Evolutionary conservation across 1,140 invertebrate species (phyloP), one percentile per base, ranked within the genome.

Genomic region (Trichomalopsis sarcophagae): DNA sequence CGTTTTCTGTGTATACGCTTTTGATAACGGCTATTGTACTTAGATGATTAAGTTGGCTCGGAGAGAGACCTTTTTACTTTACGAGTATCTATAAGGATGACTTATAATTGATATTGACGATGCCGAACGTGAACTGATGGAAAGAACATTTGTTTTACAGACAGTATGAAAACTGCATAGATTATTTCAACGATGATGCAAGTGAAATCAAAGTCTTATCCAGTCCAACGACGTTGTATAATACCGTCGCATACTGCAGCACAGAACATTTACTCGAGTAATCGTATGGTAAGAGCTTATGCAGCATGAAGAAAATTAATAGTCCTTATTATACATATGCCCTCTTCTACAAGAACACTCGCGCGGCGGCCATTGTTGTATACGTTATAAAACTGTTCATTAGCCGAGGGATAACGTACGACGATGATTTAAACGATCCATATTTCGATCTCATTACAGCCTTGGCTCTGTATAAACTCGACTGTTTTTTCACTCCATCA

Each of bases 391-490:
- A 82, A 82, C 14, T 74, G 14, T 50, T 74, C 27, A 74, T 82
- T 82, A 73, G 40, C 21, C 21, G 71, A 30, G 23, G 47, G 9
- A 5, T 17, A 62, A 62, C 17, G 55, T 73, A 81, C 7, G 21
- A 73, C 2, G 68, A 47, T 55, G 44, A 73, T 82, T n/a, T 17
- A 30, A 74, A 81, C 74, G 47, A 82, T 73, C 44, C 69, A 62
- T 74, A 82, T 73, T 81, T 82, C n/a, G 47, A 82, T 62, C 44
- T 82, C 69, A 47, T 82, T 82, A 81, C 40, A 62, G 69, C 47
- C 55, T 74, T 82, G 80, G 27, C 13, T 74, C 27, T 50, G 17
- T 73, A 6, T 44, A n/a, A 23, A 69, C 47, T 50, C 44, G 13
- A 14, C 0, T 50, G 11, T 50, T 50, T 50, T 50, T 50, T 0